Evolutionary conservation across 2,797 vertebrate species (phyloP).

Genomic region (Xenops minutus): DNA sequence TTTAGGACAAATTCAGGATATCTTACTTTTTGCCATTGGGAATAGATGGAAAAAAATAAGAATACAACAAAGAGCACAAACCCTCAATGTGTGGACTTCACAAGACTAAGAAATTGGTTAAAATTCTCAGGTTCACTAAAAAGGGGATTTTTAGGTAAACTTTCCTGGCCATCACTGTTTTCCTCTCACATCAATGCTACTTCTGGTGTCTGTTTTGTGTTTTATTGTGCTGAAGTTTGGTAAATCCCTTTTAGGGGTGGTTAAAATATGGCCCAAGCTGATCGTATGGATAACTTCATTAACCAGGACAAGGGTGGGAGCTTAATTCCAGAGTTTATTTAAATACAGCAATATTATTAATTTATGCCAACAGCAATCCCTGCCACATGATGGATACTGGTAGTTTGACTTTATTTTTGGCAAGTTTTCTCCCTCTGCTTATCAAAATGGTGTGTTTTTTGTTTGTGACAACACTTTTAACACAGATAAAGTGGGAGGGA

Average conservation of each 20-base stretch:
- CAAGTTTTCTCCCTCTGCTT: neutral
- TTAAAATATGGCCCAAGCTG: neutral
- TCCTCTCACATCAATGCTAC: fast-evolving
- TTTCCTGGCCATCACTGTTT: neutral
- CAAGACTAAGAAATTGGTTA: neutral
- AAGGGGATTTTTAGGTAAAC: neutral
- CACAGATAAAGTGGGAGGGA: neutral
- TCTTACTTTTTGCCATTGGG: neutral
- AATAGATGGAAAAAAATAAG: neutral
- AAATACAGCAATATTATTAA: neutral
- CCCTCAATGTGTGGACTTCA: fast-evolving
- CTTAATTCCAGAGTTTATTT: neutral
- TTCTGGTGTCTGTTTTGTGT: neutral
- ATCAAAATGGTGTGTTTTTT: neutral
- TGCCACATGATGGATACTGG: fast-evolving
- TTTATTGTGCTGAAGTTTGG: neutral
- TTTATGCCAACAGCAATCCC: neutral
- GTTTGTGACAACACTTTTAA: neutral
- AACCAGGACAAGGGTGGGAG: neutral
- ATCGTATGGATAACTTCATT: neutral
- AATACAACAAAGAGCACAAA: neutral
- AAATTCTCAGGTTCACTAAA: neutral
- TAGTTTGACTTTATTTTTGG: neutral
- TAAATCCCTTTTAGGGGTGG: neutral
- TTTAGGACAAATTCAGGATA: neutral